Percentiles rank a stretch among this genome's conserved stretches.
Evolutionary conservation across 2,888 invertebrate species (phyloP).

Genomic region (Archaeoteleia sp.): DNA sequence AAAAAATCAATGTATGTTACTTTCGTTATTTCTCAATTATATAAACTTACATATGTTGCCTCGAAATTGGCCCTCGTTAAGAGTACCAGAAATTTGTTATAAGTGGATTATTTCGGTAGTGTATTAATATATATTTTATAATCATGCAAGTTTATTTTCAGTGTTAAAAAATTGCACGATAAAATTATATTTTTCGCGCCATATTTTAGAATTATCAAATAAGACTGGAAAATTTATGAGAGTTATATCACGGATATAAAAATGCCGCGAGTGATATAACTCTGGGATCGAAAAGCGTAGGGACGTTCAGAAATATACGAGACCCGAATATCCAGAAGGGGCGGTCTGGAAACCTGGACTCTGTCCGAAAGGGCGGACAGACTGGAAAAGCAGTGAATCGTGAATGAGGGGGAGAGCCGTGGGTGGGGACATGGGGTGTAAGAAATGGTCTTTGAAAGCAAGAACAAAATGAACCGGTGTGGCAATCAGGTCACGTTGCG

Average conservation of each 20-base stretch:
- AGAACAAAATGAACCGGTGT: slow-evolving; percentile 42
- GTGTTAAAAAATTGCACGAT: not conserved
- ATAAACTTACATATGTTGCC: no score
- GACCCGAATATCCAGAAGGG: slow-evolving; percentile 65
- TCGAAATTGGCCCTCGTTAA: no score
- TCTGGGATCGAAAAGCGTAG: slow-evolving; percentile 32
- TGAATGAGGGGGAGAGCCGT: slow-evolving; percentile 12
- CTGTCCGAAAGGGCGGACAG: slow-evolving; percentile 51
- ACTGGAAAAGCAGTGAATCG: slow-evolving; percentile 17
- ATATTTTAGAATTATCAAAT: slow-evolving; percentile 18
- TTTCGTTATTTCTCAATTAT: no score
- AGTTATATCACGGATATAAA: slow-evolving; percentile 16
- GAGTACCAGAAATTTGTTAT: no score
- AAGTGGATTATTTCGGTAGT: no score
- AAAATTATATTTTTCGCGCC: not conserved
- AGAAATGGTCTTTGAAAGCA: slow-evolving; percentile 39
- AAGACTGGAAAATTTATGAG: slow-evolving; percentile 43
- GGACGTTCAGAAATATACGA: slow-evolving; percentile 59
- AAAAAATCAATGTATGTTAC: no score
- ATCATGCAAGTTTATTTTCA: no score
- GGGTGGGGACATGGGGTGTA: slow-evolving; percentile 18
- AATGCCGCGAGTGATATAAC: slow-evolving; percentile 36
- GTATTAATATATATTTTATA: no score
- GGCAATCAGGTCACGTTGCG: slow-evolving; percentile 50
- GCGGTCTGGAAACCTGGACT: slow-evolving; percentile 62